These are phyloP conservation scores for Plagodis pulveraria DNA, from an alignment of 2,888 invertebrate species.

Conservation along the genomic window DNA sequence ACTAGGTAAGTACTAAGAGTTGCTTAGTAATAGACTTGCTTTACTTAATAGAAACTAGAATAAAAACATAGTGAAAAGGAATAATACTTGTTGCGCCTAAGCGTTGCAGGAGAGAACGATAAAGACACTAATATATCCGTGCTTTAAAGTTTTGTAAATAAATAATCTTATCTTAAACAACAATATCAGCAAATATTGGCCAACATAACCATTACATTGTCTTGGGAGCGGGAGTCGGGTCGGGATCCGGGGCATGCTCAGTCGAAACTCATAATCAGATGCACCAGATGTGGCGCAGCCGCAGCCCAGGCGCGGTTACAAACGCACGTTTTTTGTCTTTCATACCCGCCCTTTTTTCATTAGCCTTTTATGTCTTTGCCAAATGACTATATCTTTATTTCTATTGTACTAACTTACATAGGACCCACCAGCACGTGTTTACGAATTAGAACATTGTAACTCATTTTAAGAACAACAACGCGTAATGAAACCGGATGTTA, in stretches of 20 bases:
- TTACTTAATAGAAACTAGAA: no score
- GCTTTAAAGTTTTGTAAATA: no score
- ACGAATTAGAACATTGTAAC: not conserved
- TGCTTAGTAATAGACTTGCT: no score
- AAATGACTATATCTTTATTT: slow-evolving; percentile 13
- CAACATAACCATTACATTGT: slow-evolving; percentile 57
- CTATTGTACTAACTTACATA: not conserved
- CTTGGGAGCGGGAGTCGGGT: slow-evolving; percentile 49
- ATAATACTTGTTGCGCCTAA: no score
- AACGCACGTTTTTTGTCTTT: slow-evolving; percentile 68
- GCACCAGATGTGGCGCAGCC: slow-evolving; percentile 83
- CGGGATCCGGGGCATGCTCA: slow-evolving; percentile 52
- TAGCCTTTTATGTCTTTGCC: slow-evolving; percentile 25
- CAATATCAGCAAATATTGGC: slow-evolving; percentile 44
- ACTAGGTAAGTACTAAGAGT: no score
- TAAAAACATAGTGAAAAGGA: no score
- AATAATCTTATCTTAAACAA: slow-evolving; percentile 9
- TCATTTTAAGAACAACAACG: not conserved
- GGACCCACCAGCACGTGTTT: not conserved
- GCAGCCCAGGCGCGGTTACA: slow-evolving; percentile 57
- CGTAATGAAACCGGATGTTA: not conserved
- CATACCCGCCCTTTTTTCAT: slow-evolving; percentile 53
- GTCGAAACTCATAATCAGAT: slow-evolving; percentile 79
- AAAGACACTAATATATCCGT: no score
- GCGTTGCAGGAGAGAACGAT: no score